Evolutionary conservation across 2,888 invertebrate genomes (phyloP).

Genomic region (Neoitamus cyanurus): DNA sequence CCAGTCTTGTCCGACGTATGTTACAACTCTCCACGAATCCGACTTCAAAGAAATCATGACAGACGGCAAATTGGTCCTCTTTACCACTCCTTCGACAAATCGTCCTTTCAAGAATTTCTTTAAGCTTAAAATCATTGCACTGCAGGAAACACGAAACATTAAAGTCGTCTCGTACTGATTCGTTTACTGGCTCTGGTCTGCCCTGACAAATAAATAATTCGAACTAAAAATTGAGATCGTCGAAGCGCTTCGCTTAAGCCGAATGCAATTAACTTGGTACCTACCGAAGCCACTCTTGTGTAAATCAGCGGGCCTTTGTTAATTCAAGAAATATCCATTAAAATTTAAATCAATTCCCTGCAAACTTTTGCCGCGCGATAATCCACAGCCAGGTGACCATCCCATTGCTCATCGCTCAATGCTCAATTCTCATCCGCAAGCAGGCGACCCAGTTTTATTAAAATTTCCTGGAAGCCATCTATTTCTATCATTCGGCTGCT

Average conservation of each 20-base stretch:
- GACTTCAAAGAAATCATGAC: no score
- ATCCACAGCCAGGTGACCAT: background rate
- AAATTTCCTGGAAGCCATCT: background rate
- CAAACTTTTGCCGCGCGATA: background rate
- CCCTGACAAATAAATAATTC: background rate
- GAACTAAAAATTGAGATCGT: background rate
- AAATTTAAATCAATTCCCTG: background rate
- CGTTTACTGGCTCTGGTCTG: background rate
- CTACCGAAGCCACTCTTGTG: background rate
- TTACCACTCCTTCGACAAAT: no score
- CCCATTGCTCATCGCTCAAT: background rate
- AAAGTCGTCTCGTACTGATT: background rate
- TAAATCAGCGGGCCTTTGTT: background rate
- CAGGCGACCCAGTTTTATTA: background rate
- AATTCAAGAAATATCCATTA: background rate
- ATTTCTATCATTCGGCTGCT: background rate
- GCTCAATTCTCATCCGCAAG: background rate
- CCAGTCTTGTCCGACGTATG: no score
- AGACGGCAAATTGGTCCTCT: no score
- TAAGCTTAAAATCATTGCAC: no score
- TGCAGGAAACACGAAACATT: no score
- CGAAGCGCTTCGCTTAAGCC: background rate
- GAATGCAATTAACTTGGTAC: background rate
- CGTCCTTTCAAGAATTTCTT: no score
- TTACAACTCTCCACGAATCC: no score